Evolutionary conservation across 2,113 vertebrate species (phyloP).

Genomic region (Vanacampus margaritifer): DNA sequence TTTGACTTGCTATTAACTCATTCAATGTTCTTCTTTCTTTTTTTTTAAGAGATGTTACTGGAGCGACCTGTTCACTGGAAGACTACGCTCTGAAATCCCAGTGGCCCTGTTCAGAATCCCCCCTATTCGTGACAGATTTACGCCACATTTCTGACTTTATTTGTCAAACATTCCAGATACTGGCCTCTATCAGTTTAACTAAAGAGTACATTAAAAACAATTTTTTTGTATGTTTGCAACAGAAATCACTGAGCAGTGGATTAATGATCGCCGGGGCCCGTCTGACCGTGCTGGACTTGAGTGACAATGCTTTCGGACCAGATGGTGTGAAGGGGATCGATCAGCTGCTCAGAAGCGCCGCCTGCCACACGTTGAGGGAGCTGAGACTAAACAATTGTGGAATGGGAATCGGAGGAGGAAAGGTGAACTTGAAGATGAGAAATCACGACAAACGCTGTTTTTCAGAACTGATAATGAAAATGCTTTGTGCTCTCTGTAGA

Average conservation of each 20-base stretch:
- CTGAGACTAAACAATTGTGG: conserved; percentile 97
- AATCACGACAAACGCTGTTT: not conserved
- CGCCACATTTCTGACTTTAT: not conserved
- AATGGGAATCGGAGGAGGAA: conserved; percentile 94
- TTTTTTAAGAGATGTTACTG: conserved; percentile 84
- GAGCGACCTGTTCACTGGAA: conserved; percentile 98
- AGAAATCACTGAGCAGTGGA: conserved; percentile 86
- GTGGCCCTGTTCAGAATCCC: conserved; percentile 82
- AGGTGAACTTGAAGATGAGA: conserved; percentile 69
- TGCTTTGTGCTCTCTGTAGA: conserved; percentile 68
- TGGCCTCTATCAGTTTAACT: not conserved
- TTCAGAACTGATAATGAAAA: accelerated
- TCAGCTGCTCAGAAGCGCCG: conserved; percentile 81
- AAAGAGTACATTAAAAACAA: not conserved
- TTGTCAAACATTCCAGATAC: not conserved
- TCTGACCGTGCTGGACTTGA: conserved; percentile 89
- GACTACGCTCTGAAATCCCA: conserved; percentile 92
- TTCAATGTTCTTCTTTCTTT: not conserved
- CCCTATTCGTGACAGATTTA: not conserved
- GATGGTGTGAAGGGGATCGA: conserved; percentile 92
- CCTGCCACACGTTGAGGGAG: conserved; percentile 84
- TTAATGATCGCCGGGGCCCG: conserved; percentile 83
- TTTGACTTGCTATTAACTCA: not conserved
- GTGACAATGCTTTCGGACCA: conserved; percentile 95
- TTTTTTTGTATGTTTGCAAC: not conserved